Evolutionary conservation across 2,888 invertebrate genomes (phyloP).

Genomic region (Agapetus fuscipes): DNA sequence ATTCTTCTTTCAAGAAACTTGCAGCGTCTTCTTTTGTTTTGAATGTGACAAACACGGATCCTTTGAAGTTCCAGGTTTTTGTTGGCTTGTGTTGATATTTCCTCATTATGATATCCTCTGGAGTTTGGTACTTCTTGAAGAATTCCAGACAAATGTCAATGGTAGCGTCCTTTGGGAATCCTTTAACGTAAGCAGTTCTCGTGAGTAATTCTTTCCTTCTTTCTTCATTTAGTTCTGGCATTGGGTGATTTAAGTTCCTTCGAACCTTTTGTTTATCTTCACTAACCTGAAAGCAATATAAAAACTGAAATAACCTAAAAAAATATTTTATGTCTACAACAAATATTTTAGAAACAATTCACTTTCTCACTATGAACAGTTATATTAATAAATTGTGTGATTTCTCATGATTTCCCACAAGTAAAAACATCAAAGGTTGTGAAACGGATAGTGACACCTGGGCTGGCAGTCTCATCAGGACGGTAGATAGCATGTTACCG

Average conservation of each 20-base stretch:
- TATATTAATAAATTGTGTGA: too few relatives aligned
- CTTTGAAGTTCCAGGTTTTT: slow-evolving; percentile 68
- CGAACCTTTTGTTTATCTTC: slow-evolving; percentile 65
- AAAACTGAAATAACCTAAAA: not conserved
- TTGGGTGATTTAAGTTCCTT: slow-evolving; percentile 58
- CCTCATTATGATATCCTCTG: slow-evolving; percentile 59
- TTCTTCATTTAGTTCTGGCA: slow-evolving; percentile 80
- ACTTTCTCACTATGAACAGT: too few relatives aligned
- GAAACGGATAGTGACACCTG: too few relatives aligned
- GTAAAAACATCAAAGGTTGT: too few relatives aligned
- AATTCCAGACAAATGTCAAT: slow-evolving; percentile 66
- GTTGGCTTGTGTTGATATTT: slow-evolving; percentile 52
- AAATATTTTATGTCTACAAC: not conserved
- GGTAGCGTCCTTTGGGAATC: slow-evolving; percentile 60
- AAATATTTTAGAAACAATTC: not conserved
- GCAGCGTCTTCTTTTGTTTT: slow-evolving; percentile 70
- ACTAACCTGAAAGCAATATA: slow-evolving; percentile 40
- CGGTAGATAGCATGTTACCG: too few relatives aligned
- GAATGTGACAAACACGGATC: slow-evolving; percentile 87
- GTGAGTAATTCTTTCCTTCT: slow-evolving; percentile 65
- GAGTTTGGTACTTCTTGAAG: slow-evolving; percentile 58
- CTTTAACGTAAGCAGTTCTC: slow-evolving; percentile 82
- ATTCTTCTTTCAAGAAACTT: slow-evolving; percentile 61
- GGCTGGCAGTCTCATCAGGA: too few relatives aligned
- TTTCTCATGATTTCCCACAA: too few relatives aligned